Evolutionary conservation across 2,888 invertebrate genomes (phyloP).

Genomic region (Torymus auratus): DNA sequence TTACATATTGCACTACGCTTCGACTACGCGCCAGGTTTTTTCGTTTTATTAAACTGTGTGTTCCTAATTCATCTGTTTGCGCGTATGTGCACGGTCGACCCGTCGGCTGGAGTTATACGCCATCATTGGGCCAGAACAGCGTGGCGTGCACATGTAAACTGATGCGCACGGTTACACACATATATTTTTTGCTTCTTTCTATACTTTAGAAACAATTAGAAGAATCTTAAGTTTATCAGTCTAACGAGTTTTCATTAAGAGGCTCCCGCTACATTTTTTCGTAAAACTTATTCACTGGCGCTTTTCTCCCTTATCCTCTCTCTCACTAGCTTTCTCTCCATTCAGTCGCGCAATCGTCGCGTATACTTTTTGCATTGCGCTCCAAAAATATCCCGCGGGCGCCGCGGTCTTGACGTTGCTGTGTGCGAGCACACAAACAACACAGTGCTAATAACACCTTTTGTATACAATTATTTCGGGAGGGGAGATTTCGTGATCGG

Average conservation of each 20-base stretch:
- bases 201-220: constrained; percentile 61
- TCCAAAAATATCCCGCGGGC: constrained; percentile 18
- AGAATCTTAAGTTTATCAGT: constrained; percentile 75
- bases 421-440: background rate
- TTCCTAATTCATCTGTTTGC: too few relatives aligned
- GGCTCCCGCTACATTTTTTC: background rate
- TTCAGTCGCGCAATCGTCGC: background rate
- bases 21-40: constrained; percentile 66
- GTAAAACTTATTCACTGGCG: too few relatives aligned
- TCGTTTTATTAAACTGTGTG: constrained; percentile 63
- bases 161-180: constrained; percentile 18
- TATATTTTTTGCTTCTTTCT: too few relatives aligned
- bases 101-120: too few relatives aligned
- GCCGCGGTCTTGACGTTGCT: background rate
- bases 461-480: too few relatives aligned
- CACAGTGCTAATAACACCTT: too few relatives aligned
- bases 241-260: constrained; percentile 69
- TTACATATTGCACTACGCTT: constrained; percentile 70
- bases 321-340: background rate
- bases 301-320: too few relatives aligned
- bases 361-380: background rate
- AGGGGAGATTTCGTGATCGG: background rate
- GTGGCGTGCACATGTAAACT: constrained; percentile 26
- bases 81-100: too few relatives aligned
- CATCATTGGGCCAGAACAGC: background rate